phyloP scores from a whole-genome alignment of 2,888 invertebrate species.

The Limnephilus marmoratus region DNA sequence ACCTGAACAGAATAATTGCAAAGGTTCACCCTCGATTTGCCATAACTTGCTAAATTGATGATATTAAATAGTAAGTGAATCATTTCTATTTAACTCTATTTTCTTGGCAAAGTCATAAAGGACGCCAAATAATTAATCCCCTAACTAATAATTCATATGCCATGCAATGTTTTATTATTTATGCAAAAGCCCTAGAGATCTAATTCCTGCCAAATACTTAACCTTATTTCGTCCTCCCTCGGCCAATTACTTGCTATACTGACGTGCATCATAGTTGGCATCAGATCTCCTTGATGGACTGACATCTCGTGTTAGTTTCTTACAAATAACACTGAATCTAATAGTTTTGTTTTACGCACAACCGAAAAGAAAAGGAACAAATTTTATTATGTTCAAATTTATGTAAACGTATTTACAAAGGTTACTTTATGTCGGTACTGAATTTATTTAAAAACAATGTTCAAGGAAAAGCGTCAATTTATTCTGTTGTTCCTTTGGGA shows the following conservation, averaged over 20 bases:
- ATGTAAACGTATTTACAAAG: background rate
- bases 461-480: slow-evolving; percentile 15
- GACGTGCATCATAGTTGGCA: background rate
- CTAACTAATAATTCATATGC: background rate
- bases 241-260: background rate
- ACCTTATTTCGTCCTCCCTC: background rate
- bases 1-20: background rate
- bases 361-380: background rate
- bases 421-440: background rate
- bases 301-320: background rate
- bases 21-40: background rate
- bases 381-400: background rate
- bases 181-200: background rate
- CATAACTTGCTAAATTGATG: background rate
- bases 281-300: background rate
- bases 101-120: too few relatives aligned
- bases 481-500: slow-evolving; percentile 4
- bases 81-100: too few relatives aligned
- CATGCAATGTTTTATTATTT: background rate
- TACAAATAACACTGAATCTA: background rate
- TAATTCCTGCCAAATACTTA: background rate
- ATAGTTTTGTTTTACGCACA: background rate
- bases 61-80: too few relatives aligned
- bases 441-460: slow-evolving; percentile 8
- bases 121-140: too few relatives aligned